These are phyloP conservation scores for Stegodyphus dumicola DNA, from an alignment of 1,140 invertebrate species.

Conservation along the genomic window DNA sequence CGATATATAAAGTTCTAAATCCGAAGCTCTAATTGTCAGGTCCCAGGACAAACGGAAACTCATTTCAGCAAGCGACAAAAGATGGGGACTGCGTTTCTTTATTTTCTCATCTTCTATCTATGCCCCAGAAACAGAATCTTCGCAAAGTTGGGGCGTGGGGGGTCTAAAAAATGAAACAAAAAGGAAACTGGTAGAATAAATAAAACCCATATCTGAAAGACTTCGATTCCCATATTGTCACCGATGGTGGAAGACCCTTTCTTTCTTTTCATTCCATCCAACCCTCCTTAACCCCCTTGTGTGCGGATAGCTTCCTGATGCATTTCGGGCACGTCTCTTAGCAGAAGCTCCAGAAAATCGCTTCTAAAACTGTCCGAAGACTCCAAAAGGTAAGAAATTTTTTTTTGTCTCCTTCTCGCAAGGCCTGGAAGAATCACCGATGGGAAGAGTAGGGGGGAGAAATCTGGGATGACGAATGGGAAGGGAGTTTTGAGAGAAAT, in stretches of 20 bases:
- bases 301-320: slow-evolving; percentile 31
- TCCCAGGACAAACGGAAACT: not conserved
- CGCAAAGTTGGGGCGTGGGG: not conserved
- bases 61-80: slow-evolving; percentile 11
- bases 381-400: slow-evolving; percentile 8
- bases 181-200: slow-evolving; percentile 1
- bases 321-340: slow-evolving; percentile 38
- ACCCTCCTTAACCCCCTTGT: slow-evolving; percentile 20
- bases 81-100: not conserved
- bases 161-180: not conserved
- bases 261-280: not conserved
- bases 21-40: not conserved
- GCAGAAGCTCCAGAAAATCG: slow-evolving; percentile 4
- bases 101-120: slow-evolving; percentile 26
- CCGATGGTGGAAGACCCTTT: slow-evolving; percentile 10
- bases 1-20: not conserved
- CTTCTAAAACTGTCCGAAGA: slow-evolving; percentile 18
- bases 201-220: slow-evolving; percentile 34
- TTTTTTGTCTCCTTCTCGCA: slow-evolving; percentile 6
- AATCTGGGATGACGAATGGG: slow-evolving; percentile 43
- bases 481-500: slow-evolving; percentile 29
- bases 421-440: not conserved
- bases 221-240: slow-evolving; percentile 40
- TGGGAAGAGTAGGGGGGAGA: not conserved
- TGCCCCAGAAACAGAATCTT: slow-evolving; percentile 2